Conservation (phyloP, 2,797 vertebrate species). For the Microcaecilia unicolor region DNA sequence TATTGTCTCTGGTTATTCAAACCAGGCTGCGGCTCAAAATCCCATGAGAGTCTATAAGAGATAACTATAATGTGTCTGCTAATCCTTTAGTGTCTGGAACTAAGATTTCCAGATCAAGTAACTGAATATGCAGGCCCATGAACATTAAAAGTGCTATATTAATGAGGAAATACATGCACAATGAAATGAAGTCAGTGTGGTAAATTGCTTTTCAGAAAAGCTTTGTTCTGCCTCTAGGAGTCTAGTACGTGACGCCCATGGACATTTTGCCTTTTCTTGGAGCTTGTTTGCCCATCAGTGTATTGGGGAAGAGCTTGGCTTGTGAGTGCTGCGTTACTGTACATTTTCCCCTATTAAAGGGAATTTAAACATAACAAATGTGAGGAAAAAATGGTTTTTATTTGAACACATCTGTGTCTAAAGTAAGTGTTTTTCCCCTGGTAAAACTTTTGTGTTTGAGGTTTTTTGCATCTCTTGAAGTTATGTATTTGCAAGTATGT, state of each 20-base stretch:
- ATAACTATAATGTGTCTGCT: no score
- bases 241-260: slow-evolving; percentile 37
- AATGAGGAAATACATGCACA: slow-evolving; percentile 14
- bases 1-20: neutral
- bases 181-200: slow-evolving; percentile 29
- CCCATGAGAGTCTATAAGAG: no score
- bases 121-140: neutral
- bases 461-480: slow-evolving; percentile 39
- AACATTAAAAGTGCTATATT: slow-evolving; percentile 18
- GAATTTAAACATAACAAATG: slow-evolving; percentile 21
- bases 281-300: slow-evolving; percentile 36
- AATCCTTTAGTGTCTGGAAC: no score
- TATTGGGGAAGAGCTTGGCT: slow-evolving; percentile 30
- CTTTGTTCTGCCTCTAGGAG: slow-evolving; percentile 45
- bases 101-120: no score
- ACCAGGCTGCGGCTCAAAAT: neutral
- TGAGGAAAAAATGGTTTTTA: slow-evolving; percentile 30
- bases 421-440: slow-evolving; percentile 22
- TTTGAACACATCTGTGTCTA: slow-evolving; percentile 34
- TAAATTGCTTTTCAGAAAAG: slow-evolving; percentile 38
- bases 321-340: slow-evolving; percentile 31
- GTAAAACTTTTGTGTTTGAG: slow-evolving; percentile 38
- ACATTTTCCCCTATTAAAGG: slow-evolving; percentile 35
- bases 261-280: slow-evolving; percentile 30
- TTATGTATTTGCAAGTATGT: slow-evolving; percentile 40